Base-by-base conservation (phyloP, 2,113 vertebrate species). In the Galeopterus variegatus region DNA sequence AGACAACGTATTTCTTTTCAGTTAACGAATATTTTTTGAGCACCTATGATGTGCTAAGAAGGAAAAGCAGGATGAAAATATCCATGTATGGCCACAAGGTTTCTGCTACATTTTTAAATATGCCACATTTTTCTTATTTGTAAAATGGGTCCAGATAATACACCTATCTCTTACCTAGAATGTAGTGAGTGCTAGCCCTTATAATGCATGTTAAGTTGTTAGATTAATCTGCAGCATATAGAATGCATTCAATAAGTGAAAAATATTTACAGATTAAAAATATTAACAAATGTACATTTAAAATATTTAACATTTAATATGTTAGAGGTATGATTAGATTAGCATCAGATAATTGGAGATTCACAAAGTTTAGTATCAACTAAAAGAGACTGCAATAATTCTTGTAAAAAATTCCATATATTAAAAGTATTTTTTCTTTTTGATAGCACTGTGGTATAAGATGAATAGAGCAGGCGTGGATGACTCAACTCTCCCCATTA, bases 341-440 rank as follows among this genome's bases (percentile, higher is more conserved):
- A 94, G 36, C 17, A 84, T 84, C 10, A 56, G 75, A 58, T 69
- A 23, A 69, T 45, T 73, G 48, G 24, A 77, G 45, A 15, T 15
- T 21, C 48, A 75, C 11, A 90, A 93, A 54, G 3, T 81, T 92
- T 88, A 58, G n/a, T 88, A 58, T 41, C 69, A 87, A 18, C 6
- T 45, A 88, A 60, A 95, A 81, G 28, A 77, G 21, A 45, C 17
- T 62, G 2, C 8, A 56, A 80, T 73, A 73, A 76, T 82, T 77
- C 36, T 90, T 83, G 18, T 15, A 54, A 85, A 80, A 87, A 52
- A 28, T 88, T 5, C 13, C 81, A 11, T 60, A 11, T 87, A 79
- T 75, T 95, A n/a, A 67, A 96, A 67, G 18, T 83, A 54, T 67
- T 75, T 72, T 92, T 81, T 50, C 89, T 95, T 89, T 84, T 87